phyloP scores from a whole-genome alignment of 2,888 invertebrate species.

The Craniophora ligustri region DNA sequence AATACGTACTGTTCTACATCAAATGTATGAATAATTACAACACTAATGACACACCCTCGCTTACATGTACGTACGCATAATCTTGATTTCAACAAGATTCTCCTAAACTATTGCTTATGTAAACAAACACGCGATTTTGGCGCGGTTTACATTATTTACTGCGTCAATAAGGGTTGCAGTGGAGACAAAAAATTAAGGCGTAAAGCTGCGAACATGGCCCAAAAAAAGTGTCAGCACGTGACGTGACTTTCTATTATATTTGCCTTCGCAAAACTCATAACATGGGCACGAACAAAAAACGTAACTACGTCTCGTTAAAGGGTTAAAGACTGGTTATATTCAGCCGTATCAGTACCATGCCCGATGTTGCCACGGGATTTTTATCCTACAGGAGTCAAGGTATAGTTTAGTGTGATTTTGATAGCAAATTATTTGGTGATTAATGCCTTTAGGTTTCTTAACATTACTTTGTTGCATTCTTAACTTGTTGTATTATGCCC shows the following conservation, averaged over 20 bases:
- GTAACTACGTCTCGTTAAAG: constrained; percentile 36
- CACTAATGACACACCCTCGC: constrained; percentile 14
- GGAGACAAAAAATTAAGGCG: constrained; percentile 49
- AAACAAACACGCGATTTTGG: constrained; percentile 28
- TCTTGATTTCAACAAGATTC: constrained; percentile 27
- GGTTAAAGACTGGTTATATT: constrained; percentile 31
- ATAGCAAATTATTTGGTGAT: too few relatives aligned
- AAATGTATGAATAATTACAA: constrained; percentile 39
- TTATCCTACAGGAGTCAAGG: background rate
- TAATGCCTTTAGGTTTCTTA: too few relatives aligned
- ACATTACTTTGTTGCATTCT: too few relatives aligned
- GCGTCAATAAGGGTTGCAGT: constrained; percentile 33
- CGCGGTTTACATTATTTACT: constrained; percentile 46
- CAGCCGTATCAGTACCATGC: background rate
- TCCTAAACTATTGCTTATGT: constrained; percentile 25
- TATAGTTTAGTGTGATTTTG: too few relatives aligned
- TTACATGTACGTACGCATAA: constrained; percentile 5
- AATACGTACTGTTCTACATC: too few relatives aligned
- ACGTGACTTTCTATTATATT: constrained; percentile 52
- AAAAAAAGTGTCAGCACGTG: constrained; percentile 56
- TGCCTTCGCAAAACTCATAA: constrained; percentile 45
- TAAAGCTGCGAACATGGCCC: constrained; percentile 43
- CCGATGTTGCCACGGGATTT: background rate
- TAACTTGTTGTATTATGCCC: too few relatives aligned
- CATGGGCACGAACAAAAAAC: constrained; percentile 44